Percentiles rank a stretch among this genome's conserved stretches.
phyloP scores from a whole-genome alignment of 2,797 vertebrate genomes.

The Muscicapa comitata region DNA sequence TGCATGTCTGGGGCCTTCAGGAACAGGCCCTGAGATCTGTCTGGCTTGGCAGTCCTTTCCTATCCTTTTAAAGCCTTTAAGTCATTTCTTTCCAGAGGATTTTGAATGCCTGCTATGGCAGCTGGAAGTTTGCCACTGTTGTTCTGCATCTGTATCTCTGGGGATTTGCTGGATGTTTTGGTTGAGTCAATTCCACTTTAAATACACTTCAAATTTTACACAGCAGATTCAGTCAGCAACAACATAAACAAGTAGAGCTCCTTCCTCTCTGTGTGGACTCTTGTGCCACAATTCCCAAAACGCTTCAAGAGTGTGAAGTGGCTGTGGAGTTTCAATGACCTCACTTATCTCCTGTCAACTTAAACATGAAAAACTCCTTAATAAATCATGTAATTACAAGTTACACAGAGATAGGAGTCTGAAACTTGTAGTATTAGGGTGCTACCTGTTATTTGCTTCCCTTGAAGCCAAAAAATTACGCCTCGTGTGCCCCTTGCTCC shows the following conservation, averaged over 20 bases:
- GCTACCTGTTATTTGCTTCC: background rate
- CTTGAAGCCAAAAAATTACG: background rate
- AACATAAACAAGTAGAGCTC: background rate
- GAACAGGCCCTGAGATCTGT: background rate
- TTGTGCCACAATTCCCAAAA: background rate
- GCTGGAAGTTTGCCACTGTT: slow-evolving; percentile 49
- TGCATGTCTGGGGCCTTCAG: background rate
- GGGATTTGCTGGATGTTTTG: slow-evolving; percentile 41
- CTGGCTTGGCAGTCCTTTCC: slow-evolving; percentile 9
- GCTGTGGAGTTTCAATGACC: slow-evolving; percentile 29
- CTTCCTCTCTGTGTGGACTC: background rate
- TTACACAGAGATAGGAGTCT: slow-evolving; percentile 9
- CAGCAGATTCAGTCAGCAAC: background rate
- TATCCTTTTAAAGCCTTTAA: slow-evolving; percentile 15
- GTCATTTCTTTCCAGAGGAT: slow-evolving; percentile 35
- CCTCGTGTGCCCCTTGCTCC: background rate
- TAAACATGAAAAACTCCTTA: slow-evolving; percentile 19
- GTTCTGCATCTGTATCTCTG: slow-evolving; percentile 14
- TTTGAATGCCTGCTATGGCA: background rate
- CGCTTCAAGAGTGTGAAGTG: background rate
- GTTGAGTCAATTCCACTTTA: slow-evolving; percentile 39
- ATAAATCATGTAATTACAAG: slow-evolving; percentile 44
- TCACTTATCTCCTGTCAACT: slow-evolving; percentile 29
- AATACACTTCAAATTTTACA: slow-evolving; percentile 31
- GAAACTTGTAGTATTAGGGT: background rate